Conservation (phyloP, 2,113 vertebrate genomes). For the Felis catus region DNA sequence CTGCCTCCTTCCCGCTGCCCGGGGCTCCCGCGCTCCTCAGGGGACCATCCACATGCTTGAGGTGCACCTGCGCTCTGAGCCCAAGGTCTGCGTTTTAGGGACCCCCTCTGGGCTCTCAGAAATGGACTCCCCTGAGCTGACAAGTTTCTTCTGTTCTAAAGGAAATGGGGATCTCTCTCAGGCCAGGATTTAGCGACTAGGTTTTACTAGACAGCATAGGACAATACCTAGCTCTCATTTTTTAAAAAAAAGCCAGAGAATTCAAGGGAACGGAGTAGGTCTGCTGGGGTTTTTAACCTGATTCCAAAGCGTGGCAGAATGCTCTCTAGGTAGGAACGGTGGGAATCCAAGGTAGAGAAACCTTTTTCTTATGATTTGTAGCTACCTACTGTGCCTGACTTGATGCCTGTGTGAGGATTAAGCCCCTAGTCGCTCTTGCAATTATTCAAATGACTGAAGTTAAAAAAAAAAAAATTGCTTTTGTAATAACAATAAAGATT, state of each 20-base stretch:
- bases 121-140: not conserved
- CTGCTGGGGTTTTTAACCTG: conserved; percentile 33
- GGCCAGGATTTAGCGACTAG: conserved; percentile 49
- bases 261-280: conserved; percentile 30
- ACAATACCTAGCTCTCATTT: conserved; percentile 54
- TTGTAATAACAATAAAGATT: conserved; percentile 80
- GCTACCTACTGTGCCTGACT: conserved; percentile 79
- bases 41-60: not conserved
- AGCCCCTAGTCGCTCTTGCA: conserved; percentile 78
- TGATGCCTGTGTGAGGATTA: conserved; percentile 80
- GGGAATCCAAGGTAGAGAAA: conserved; percentile 33
- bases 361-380: conserved; percentile 64
- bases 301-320: conserved; percentile 63
- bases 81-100: conserved; percentile 31
- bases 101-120: not conserved
- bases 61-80: conserved; percentile 20
- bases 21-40: conserved; percentile 4
- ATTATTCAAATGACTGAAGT: conserved; percentile 75
- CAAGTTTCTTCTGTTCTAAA: conserved; percentile 36
- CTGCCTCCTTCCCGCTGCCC: conserved; percentile 69
- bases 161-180: conserved; percentile 44
- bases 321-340: conserved; percentile 48
- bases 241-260: not conserved
- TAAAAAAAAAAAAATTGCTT: conserved; percentile 69
- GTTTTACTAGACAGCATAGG: conserved; percentile 26